Base-by-base conservation (phyloP, 1,140 invertebrate genomes). In the Magallana gigas region DNA sequence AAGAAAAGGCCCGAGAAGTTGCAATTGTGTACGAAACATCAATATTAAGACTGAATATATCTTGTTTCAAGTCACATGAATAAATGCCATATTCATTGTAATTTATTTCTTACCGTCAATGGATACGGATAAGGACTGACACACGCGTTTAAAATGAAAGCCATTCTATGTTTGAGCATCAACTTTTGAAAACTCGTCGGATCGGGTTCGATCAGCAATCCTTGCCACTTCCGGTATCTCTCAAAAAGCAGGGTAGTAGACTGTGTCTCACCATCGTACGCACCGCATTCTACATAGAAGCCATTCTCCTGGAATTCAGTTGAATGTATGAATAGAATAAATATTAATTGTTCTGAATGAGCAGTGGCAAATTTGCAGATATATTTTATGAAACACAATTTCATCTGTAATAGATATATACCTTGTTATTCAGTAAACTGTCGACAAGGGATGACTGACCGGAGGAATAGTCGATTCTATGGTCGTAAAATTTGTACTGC, bases 171-270 rank as follows among this genome's bases (percentile, higher is more conserved):
- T 84, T 90, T 91, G 0, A 58, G 29, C 58, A 86, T 87, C 64
- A 96, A 91, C 71, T 94, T 91, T 7, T 91, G 90, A 91, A 95
- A 96, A 85, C 96, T 96, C 4, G 93, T 86, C 7, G 97, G 96
- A 92, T 97, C 97, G 0, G 97, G 97, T 85, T 97, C 96, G 11
- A 97, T 96, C 81, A 97, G 95, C 9, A 98, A 95, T 1, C 97
- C 97, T 86, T 95, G 95, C 97, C 97, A 98, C 71, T 95, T 96
- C 8, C 97, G 95, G n/a, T 96, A 95, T n/a, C 95, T 95, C 91
- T 97, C 97, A 83, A 98, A 93, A 96, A 96, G 97, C 86, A 96
- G 94, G 0, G 96, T 96, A 85, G 96, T 96, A 8, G 96, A 96
- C n/a, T 95, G 94, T 94, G 95, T 95, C 90, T 96, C 95, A 4